Percentiles rank a stretch among this genome's conserved stretches.
phyloP scores from a whole-genome alignment of 2,797 vertebrate species.

The Atherinosoma microstoma region DNA sequence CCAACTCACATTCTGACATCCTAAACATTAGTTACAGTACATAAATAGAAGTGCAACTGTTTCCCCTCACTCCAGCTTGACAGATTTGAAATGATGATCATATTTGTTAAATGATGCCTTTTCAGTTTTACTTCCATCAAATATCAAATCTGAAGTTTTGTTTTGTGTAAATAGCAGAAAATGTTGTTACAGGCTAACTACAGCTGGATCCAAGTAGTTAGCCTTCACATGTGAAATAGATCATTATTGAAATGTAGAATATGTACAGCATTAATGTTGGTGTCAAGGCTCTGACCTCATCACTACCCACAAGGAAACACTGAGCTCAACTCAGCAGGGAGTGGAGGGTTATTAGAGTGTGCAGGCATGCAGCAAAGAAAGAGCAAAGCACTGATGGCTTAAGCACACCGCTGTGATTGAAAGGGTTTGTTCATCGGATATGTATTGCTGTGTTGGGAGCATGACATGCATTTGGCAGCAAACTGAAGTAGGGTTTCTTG shows the following conservation, averaged over 20 bases:
- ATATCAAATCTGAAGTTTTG: neutral
- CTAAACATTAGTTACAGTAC: slow-evolving; percentile 29
- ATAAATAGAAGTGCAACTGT: slow-evolving; percentile 24
- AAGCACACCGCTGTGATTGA: slow-evolving; percentile 37
- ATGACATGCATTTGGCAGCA: neutral
- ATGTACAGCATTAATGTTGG: slow-evolving; percentile 19
- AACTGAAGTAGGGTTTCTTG: neutral
- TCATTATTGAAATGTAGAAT: slow-evolving; percentile 29
- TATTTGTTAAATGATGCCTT: neutral
- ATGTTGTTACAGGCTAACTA: neutral
- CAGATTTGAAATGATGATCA: slow-evolving; percentile 12
- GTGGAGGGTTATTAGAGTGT: slow-evolving; percentile 32
- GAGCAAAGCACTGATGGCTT: slow-evolving; percentile 34
- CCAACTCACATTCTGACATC: slow-evolving; percentile 29
- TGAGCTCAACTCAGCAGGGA: slow-evolving; percentile 38
- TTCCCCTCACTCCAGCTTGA: slow-evolving; percentile 21
- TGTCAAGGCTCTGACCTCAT: slow-evolving; percentile 40
- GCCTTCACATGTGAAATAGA: slow-evolving; percentile 3
- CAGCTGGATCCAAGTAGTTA: neutral
- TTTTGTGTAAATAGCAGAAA: neutral
- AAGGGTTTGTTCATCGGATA: slow-evolving; percentile 19
- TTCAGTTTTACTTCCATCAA: neutral
- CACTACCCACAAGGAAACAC: slow-evolving; percentile 31
- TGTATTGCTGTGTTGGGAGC: slow-evolving; percentile 5
- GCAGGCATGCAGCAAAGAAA: slow-evolving; percentile 44